Evolutionary conservation across 64 coral and sea anemone species (phyloP), one percentile per base, ranked within the genome.

Genomic region (Orbicella faveolata): DNA sequence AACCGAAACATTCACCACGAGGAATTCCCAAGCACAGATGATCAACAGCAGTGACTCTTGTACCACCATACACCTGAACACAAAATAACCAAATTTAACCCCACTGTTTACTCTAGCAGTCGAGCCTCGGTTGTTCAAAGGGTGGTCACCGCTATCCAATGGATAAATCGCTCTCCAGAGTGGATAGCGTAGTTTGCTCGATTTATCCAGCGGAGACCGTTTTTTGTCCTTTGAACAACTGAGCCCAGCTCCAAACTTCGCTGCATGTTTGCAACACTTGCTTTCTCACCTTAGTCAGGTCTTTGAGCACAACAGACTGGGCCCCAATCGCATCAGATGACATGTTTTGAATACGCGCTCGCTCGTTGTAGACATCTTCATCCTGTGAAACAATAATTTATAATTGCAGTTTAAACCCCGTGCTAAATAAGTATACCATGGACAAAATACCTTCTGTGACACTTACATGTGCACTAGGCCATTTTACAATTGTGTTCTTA

Each of bases 1-100:
- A 80, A 26, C 96, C 96, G 84, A 98, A 98, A 41, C 96, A 98
- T 68, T 98, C 91, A 34, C 96, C 97, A 80, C 91, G 76, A 16
- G 97, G 94, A 83, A 99, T 93, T 63, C 94, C 88, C 44, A 99
- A 52, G 80, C 88, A 90, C 79, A 99, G 66, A 80, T 99, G 94
- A 91, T 99, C 94, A 21, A 99, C 97, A 54, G 97, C 97, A 20
- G 94, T 94, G 34, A 87, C 92, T 1, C 57, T n/a, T 86, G 94
- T 80, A 16, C 97, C 97, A 11, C 91, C 20, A 44, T 99, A 99
- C 51, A 99, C 94, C 97, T 99, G 79, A n/a, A 69, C 15, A n/a
- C 57, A 19, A 48, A 63, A 37, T 55, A 25, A 89, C 18, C 52
- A 70, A 3, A 16, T 10, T 77, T 44, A 76, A 34, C 11, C n/a